phyloP scores from a whole-genome alignment of 2,113 vertebrate genomes.

The Meriones unguiculatus region DNA sequence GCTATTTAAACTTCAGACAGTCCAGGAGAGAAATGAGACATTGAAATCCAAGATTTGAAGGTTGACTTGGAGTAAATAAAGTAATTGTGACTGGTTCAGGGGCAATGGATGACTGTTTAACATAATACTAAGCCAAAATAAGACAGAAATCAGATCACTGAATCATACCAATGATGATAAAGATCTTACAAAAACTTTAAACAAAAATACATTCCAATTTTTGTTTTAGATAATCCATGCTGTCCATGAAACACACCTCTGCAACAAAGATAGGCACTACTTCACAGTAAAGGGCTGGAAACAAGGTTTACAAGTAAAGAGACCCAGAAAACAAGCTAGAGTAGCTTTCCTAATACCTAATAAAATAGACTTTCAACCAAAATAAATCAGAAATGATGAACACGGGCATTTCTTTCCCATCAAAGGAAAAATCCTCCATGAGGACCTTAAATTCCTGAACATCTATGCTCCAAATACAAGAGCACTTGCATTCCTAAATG shows the following conservation, averaged over 20 bases:
- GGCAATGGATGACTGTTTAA: not conserved
- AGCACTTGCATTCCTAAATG: too few species aligned
- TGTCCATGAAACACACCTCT: not conserved
- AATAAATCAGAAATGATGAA: too few species aligned
- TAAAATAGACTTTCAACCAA: too few species aligned
- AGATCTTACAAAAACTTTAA: not conserved
- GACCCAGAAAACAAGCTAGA: too few species aligned
- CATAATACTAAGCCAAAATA: constrained; percentile 9
- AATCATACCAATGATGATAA: constrained; percentile 15
- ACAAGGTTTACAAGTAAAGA: too few species aligned
- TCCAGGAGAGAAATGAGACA: constrained; percentile 1
- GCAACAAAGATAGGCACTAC: too few species aligned
- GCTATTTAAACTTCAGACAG: not conserved
- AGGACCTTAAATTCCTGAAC: too few species aligned
- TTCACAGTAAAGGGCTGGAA: too few species aligned
- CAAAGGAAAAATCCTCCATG: too few species aligned
- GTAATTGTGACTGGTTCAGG: not conserved
- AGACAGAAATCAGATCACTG: not conserved
- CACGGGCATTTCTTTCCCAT: too few species aligned
- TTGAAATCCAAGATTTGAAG: not conserved
- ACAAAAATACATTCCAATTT: not conserved
- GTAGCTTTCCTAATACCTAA: too few species aligned
- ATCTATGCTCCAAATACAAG: too few species aligned
- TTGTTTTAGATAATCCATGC: not conserved
- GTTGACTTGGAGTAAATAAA: not conserved